phyloP scores from a whole-genome alignment of 1,140 invertebrate genomes.

The Lasioglossum baleicum region DNA sequence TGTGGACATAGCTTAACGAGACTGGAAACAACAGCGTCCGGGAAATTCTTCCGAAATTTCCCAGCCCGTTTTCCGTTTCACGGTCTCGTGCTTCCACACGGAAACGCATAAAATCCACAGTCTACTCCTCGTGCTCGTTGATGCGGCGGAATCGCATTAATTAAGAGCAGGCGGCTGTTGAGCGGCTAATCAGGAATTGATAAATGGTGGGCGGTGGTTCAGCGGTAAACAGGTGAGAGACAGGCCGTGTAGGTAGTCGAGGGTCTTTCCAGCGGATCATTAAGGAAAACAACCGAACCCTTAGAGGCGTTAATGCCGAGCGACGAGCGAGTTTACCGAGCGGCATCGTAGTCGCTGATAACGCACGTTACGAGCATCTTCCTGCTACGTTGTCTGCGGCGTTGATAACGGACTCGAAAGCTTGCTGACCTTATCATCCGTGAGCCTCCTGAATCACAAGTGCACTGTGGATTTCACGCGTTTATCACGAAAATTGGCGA shows the following conservation, averaged over 20 bases:
- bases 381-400: not conserved
- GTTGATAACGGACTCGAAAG: not conserved
- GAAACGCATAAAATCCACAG: not conserved
- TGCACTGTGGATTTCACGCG: too few relatives aligned
- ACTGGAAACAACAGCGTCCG: too few relatives aligned
- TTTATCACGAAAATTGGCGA: too few relatives aligned
- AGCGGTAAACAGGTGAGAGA: not conserved
- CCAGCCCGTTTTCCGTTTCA: too few relatives aligned
- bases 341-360: not conserved
- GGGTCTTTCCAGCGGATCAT: not conserved
- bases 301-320: not conserved
- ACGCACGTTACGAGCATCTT: not conserved
- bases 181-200: not conserved
- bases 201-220: not conserved
- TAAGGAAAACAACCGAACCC: not conserved
- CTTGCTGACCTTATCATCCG: not conserved
- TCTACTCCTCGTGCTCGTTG: not conserved
- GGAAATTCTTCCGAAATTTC: too few relatives aligned
- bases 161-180: not conserved
- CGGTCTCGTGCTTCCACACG: not conserved
- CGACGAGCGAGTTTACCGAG: not conserved
- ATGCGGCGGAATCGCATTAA: not conserved
- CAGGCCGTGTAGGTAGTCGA: not conserved
- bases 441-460: not conserved
- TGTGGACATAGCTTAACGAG: too few relatives aligned